These are phyloP conservation scores for Zoanthus sansibaricus DNA, from an alignment of 92 coral and sea anemone species.

Conservation along the genomic window DNA sequence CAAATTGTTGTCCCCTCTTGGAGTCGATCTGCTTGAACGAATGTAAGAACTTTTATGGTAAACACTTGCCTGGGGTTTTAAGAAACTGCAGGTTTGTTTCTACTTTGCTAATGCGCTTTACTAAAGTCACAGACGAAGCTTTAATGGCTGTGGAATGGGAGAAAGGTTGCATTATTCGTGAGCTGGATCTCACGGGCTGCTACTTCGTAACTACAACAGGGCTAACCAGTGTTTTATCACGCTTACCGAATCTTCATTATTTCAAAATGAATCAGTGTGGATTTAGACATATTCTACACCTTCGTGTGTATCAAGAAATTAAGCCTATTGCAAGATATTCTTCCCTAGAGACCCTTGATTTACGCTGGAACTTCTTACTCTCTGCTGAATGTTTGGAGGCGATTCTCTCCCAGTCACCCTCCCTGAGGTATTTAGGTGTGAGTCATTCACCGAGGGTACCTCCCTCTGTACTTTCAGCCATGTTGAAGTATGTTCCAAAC, in stretches of 20 bases:
- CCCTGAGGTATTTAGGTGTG: constrained; percentile 95
- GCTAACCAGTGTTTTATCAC: constrained; percentile 84
- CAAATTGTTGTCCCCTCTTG: constrained; percentile 88
- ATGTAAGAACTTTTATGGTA: constrained; percentile 96
- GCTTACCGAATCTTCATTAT: constrained; percentile 89
- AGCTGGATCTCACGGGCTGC: constrained; percentile 98
- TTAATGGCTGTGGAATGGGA: constrained; percentile 96
- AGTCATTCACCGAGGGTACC: constrained; percentile 99
- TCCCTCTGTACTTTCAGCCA: constrained; percentile 92
- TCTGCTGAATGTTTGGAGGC: constrained; percentile 99
- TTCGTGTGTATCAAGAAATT: constrained; percentile 96
- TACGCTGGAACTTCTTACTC: constrained; percentile 96
- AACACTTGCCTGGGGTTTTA: constrained; percentile 79
- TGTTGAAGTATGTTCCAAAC: constrained; percentile 90
- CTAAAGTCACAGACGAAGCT: constrained; percentile 89
- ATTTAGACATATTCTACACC: constrained; percentile 92
- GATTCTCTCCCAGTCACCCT: constrained; percentile 92
- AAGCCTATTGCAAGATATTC: constrained; percentile 80
- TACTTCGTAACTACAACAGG: constrained; percentile 98
- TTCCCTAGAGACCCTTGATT: constrained; percentile 89
- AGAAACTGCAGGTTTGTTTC: constrained; percentile 82
- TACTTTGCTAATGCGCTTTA: constrained; percentile 94
- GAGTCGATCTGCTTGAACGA: constrained; percentile 98
- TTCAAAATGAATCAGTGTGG: constrained; percentile 99
- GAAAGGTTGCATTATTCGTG: constrained; percentile 71